These are phyloP conservation scores for Pachyuromys duprasi DNA, from an alignment of 2,797 vertebrate species.

Conservation along the genomic window DNA sequence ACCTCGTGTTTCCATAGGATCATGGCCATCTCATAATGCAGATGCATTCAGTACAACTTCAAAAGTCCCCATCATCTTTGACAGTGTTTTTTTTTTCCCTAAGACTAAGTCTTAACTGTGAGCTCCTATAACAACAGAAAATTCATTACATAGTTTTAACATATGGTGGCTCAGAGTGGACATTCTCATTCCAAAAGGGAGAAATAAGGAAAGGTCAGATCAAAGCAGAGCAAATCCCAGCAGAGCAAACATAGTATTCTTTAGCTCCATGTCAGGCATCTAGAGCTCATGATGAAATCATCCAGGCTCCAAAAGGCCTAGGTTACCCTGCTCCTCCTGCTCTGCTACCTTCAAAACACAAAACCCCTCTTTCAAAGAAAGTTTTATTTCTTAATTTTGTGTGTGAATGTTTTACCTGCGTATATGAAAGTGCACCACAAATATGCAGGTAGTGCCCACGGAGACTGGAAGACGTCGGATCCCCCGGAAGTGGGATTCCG, in stretches of 20 bases:
- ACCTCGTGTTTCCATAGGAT: not conserved
- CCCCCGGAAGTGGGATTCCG: not conserved
- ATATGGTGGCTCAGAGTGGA: not conserved
- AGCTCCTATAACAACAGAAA: not conserved
- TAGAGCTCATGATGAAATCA: not conserved
- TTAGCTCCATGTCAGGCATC: not conserved
- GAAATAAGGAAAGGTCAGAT: not conserved
- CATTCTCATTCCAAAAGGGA: not conserved
- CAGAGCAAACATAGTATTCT: not conserved
- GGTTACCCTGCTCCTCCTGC: too few relatives aligned
- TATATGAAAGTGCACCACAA: not conserved
- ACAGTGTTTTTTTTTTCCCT: not conserved
- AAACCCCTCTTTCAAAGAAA: not conserved
- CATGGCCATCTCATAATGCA: not conserved
- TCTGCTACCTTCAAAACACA: not conserved
- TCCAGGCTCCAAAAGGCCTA: too few relatives aligned
- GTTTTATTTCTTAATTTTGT: not conserved
- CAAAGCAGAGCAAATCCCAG: not conserved
- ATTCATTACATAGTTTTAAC: not conserved
- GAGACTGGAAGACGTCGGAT: not conserved
- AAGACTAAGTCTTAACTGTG: not conserved
- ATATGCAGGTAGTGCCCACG: not conserved
- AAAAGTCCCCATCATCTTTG: not conserved
- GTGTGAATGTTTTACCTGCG: not conserved
- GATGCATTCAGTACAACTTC: not conserved